These are phyloP conservation scores for Dolichomitus sp. DNA, from an alignment of 2,888 invertebrate genomes.

Conservation along the genomic window DNA sequence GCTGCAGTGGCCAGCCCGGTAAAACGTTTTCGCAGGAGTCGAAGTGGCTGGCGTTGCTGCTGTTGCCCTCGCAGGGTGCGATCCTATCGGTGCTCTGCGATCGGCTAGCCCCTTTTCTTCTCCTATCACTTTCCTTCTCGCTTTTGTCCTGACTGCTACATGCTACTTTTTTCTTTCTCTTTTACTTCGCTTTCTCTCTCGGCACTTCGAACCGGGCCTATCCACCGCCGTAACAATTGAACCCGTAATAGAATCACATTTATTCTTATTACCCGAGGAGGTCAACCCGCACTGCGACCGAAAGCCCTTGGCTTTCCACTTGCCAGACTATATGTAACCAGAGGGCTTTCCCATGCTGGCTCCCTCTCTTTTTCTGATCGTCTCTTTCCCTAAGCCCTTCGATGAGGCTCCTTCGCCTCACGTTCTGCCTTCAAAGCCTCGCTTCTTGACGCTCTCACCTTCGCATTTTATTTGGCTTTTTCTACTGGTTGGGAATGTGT, in stretches of 20 bases:
- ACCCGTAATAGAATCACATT: constrained; percentile 86
- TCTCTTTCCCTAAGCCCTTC: constrained; percentile 58
- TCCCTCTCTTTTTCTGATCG: constrained; percentile 64
- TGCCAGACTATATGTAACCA: constrained; percentile 48
- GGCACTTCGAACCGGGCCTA: constrained; percentile 72
- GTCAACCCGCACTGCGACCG: constrained; percentile 78
- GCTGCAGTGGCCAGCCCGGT: constrained; percentile 34
- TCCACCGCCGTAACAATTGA: constrained; percentile 85
- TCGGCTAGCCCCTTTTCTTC: constrained; percentile 34
- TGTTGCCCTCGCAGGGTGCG: constrained; percentile 44
- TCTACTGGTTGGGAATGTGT: neutral
- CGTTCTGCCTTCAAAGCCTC: constrained; percentile 24
- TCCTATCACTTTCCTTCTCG: constrained; percentile 50
- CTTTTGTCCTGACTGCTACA: constrained; percentile 54
- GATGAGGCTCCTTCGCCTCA: constrained; percentile 45
- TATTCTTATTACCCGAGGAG: constrained; percentile 86
- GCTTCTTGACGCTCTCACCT: constrained; percentile 36
- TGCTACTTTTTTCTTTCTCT: constrained; percentile 32
- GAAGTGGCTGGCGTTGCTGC: constrained; percentile 37
- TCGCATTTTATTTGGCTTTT: constrained; percentile 46
- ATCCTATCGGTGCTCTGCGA: constrained; percentile 62
- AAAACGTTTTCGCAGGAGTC: constrained; percentile 56
- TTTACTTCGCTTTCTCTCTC: constrained; percentile 36
- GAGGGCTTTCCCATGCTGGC: constrained; percentile 13
- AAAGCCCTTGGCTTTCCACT: constrained; percentile 61